phyloP scores from a whole-genome alignment of 2,888 invertebrate species.

The Drosophila mimetica region DNA sequence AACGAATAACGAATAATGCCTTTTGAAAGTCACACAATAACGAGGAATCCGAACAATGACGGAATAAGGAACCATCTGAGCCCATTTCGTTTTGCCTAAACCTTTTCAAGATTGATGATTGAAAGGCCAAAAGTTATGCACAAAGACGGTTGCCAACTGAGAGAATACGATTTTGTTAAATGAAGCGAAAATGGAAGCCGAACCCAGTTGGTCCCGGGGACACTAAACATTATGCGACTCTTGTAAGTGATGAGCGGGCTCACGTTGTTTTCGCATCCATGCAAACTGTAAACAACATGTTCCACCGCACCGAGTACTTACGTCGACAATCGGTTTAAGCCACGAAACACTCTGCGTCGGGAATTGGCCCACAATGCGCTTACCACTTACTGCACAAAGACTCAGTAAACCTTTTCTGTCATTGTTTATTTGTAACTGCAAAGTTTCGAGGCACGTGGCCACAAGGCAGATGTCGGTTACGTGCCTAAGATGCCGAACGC shows the following conservation, averaged over 20 bases:
- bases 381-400: conserved; percentile 24
- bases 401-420: conserved; percentile 21
- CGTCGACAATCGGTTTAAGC: conserved; percentile 23
- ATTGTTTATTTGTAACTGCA: conserved; percentile 16
- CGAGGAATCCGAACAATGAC: conserved; percentile 3
- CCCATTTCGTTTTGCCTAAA: conserved; percentile 16
- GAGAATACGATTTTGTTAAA: conserved; percentile 17
- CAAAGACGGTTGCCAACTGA: conserved; percentile 27
- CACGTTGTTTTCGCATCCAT: conserved; percentile 6
- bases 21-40: conserved; percentile 37
- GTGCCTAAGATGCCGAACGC: conserved; percentile 16
- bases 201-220: not conserved
- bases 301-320: conserved; percentile 7
- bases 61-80: conserved; percentile 15
- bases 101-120: conserved; percentile 37
- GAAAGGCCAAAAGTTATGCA: conserved; percentile 48
- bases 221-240: not conserved
- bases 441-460: conserved; percentile 34
- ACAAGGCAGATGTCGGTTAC: conserved; percentile 19
- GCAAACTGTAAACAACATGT: conserved; percentile 17
- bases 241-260: not conserved
- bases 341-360: conserved; percentile 32
- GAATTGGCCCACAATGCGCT: conserved; percentile 46
- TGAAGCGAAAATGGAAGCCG: conserved; percentile 3
- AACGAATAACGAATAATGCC: not conserved